A percentile compares a stretch with the other conserved stretches of the same genome.
These are phyloP conservation scores for Eilema caniola DNA, from an alignment of 2,888 invertebrate genomes.

Conservation along the genomic window DNA sequence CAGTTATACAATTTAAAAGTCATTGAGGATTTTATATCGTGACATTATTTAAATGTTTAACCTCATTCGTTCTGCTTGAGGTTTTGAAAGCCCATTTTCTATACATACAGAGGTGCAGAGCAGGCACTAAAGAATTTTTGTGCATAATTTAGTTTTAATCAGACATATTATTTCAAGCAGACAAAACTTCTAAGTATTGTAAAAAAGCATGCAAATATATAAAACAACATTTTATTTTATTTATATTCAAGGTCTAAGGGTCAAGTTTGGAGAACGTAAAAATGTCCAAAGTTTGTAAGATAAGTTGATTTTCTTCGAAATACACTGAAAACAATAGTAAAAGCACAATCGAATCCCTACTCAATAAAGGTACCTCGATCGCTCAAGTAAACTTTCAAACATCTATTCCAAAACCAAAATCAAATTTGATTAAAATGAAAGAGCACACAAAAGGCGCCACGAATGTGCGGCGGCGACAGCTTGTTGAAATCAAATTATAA, in stretches of 20 bases:
- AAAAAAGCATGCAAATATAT: no score
- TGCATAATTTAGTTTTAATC: background rate
- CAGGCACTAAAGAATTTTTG: background rate
- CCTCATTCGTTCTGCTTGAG: background rate
- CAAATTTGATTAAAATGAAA: slow-evolving; percentile 54
- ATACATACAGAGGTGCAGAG: background rate
- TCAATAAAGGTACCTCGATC: slow-evolving; percentile 3
- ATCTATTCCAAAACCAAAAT: slow-evolving; percentile 45
- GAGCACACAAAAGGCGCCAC: slow-evolving; percentile 48
- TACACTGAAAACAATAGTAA: background rate
- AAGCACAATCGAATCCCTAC: background rate
- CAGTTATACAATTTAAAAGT: no score
- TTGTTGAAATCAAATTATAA: slow-evolving; percentile 78
- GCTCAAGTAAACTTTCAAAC: slow-evolving; percentile 32
- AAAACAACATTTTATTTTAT: no score
- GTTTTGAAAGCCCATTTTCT: background rate
- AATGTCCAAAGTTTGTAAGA: no score
- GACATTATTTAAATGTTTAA: background rate
- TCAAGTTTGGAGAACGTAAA: background rate
- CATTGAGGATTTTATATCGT: no score
- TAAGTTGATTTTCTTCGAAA: background rate
- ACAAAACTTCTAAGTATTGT: no score
- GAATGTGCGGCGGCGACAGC: slow-evolving; percentile 61
- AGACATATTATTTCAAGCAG: background rate
- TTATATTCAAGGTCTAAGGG: background rate